Conservation (phyloP, 2,797 vertebrate genomes). For the Meda fulgida region DNA sequence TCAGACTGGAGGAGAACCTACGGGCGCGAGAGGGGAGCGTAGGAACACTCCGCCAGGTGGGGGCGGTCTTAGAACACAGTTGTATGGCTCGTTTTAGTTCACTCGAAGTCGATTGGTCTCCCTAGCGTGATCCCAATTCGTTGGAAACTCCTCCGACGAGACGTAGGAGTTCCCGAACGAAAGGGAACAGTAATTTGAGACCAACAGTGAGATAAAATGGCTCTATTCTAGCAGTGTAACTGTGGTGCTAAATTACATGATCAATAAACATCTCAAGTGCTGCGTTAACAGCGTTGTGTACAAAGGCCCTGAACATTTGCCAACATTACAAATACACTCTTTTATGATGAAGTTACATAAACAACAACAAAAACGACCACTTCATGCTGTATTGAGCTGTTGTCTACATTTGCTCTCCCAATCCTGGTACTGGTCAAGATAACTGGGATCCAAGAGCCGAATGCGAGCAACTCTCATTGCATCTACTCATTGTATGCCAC, state of each 20-base stretch:
- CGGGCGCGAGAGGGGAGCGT: no score
- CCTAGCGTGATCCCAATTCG: no score
- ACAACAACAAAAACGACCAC: neutral
- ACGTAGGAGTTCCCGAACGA: no score
- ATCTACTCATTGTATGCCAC: conserved; percentile 5
- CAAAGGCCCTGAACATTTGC: neutral
- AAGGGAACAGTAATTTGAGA: neutral
- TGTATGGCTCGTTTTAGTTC: no score
- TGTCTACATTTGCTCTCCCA: neutral
- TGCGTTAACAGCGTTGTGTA: neutral
- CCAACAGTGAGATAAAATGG: neutral
- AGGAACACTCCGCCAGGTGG: no score
- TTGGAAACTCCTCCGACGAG: no score
- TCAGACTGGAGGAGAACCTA: no score
- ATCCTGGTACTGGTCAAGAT: neutral
- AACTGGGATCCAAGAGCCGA: neutral
- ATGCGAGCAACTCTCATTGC: neutral
- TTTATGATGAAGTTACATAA: conserved; percentile 2
- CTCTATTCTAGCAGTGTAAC: neutral
- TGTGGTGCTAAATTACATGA: conserved; percentile 24
- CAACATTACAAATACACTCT: neutral
- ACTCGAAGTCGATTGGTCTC: no score
- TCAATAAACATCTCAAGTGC: conserved; percentile 7
- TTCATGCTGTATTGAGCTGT: conserved; percentile 6
- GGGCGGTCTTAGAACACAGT: no score